Conservation (phyloP, 2,113 vertebrate species). For the Epinephelus moara region DNA sequence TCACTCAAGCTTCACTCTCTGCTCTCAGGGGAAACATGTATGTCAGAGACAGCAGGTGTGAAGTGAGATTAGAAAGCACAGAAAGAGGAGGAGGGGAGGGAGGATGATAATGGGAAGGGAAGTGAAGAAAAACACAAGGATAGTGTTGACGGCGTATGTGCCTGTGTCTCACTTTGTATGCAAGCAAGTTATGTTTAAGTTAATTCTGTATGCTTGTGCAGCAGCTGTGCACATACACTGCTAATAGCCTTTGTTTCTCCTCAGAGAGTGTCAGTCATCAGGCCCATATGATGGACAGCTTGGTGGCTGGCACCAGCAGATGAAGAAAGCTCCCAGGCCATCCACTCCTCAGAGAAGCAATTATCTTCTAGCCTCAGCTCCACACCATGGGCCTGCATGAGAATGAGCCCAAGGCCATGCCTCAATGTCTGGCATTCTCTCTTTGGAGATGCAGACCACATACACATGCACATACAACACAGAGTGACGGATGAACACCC, state of each 20-base stretch:
- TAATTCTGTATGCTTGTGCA: conserved; percentile 64
- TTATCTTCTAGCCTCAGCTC: conserved; percentile 78
- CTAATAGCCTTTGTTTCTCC: conserved; percentile 78
- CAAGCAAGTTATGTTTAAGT: conserved; percentile 65
- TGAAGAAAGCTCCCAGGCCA: conserved; percentile 73
- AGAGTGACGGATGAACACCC: conserved; percentile 39
- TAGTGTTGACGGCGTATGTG: conserved; percentile 46
- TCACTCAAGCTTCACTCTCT: conserved; percentile 69
- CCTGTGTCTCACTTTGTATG: conserved; percentile 56
- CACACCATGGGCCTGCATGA: conserved; percentile 76
- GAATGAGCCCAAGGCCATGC: conserved; percentile 75
- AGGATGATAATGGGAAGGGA: conserved; percentile 61
- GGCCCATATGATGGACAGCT: conserved; percentile 76
- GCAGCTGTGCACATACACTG: conserved; percentile 70
- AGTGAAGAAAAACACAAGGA: conserved; percentile 60
- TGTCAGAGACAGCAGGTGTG: conserved; percentile 82
- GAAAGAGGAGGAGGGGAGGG: conserved; percentile 57
- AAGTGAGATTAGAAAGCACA: conserved; percentile 81
- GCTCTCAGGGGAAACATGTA: conserved; percentile 71
- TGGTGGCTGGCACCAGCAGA: conserved; percentile 72
- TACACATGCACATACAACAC: conserved; percentile 48
- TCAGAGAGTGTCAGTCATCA: conserved; percentile 64
- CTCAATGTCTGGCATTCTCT: conserved; percentile 67
- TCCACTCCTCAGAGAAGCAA: conserved; percentile 80
- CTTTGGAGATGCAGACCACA: conserved; percentile 65